A percentile compares a stretch with the other conserved stretches of the same genome.
Conservation (phyloP, 2,888 invertebrate genomes). For the Rhopalosiphum nymphaeae region DNA sequence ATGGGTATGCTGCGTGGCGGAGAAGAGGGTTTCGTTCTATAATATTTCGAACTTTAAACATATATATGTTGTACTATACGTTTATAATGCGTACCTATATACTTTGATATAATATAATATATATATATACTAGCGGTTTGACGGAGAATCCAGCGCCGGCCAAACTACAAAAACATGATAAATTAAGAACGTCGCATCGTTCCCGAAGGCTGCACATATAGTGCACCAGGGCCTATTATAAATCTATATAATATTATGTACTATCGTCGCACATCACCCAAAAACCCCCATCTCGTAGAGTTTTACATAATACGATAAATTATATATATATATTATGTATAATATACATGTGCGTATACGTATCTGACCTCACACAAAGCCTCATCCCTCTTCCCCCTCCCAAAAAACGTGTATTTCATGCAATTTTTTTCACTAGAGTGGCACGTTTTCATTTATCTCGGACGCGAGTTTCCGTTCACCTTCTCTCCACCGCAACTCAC, state of each 20-base stretch:
- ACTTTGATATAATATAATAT: not conserved
- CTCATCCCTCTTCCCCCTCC: not conserved
- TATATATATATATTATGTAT: not conserved
- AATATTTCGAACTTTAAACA: not conserved
- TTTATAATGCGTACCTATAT: not conserved
- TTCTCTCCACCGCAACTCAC: not conserved
- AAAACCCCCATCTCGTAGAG: not conserved
- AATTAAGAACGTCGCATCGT: constrained; percentile 42
- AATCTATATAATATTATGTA: not conserved
- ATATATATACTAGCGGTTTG: not conserved
- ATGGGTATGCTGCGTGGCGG: not conserved
- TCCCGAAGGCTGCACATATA: not conserved
- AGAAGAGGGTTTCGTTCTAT: constrained; percentile 26
- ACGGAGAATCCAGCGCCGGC: constrained; percentile 31
- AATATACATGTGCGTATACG: not conserved
- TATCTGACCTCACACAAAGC: not conserved
- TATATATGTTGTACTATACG: not conserved
- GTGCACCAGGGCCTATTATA: not conserved
- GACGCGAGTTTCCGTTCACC: constrained; percentile 1
- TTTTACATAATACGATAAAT: constrained; percentile 20
- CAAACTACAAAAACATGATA: constrained; percentile 37
- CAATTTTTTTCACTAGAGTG: not conserved
- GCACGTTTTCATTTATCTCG: constrained; percentile 2
- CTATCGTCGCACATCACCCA: not conserved
- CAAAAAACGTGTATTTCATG: not conserved